Percentiles rank a stretch among this genome's conserved stretches.
Conservation (phyloP, 2,797 vertebrate genomes). For the Sternotherus odoratus region DNA sequence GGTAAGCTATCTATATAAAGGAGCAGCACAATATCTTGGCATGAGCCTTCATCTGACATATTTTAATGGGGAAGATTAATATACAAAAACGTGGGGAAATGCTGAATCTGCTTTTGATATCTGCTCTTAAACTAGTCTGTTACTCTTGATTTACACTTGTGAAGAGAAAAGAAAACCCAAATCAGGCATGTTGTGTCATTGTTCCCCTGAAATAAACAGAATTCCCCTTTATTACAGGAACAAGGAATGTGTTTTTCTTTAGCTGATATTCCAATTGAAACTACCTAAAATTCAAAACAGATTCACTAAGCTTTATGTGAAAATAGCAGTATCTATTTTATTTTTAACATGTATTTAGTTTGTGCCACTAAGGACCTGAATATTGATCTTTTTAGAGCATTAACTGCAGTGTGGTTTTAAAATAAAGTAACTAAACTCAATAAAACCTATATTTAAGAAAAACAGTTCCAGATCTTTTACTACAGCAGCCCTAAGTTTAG, state of each 20-base stretch:
- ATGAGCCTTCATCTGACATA: background rate
- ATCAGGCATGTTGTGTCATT: background rate
- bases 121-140: background rate
- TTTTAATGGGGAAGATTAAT: background rate
- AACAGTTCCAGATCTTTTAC: conserved; percentile 33
- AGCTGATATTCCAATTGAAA: conserved; percentile 4
- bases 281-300: conserved; percentile 15
- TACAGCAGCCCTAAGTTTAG: conserved; percentile 2
- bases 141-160: background rate
- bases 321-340: conserved; percentile 35
- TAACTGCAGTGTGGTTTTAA: conserved; percentile 48
- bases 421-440: conserved; percentile 55
- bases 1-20: background rate
- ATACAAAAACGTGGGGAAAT: background rate
- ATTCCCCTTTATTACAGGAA: background rate
- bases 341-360: conserved; percentile 53
- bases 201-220: background rate
- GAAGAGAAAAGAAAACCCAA: background rate
- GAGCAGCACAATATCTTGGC: background rate
- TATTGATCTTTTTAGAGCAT: conserved; percentile 69
- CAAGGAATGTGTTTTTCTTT: background rate
- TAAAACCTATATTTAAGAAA: conserved; percentile 49
- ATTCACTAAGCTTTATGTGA: conserved; percentile 40
- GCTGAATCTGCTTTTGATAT: background rate
- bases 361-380: conserved; percentile 34